Evolutionary conservation across 2,113 vertebrate genomes (phyloP).

Genomic region (Megaptera novaeangliae): DNA sequence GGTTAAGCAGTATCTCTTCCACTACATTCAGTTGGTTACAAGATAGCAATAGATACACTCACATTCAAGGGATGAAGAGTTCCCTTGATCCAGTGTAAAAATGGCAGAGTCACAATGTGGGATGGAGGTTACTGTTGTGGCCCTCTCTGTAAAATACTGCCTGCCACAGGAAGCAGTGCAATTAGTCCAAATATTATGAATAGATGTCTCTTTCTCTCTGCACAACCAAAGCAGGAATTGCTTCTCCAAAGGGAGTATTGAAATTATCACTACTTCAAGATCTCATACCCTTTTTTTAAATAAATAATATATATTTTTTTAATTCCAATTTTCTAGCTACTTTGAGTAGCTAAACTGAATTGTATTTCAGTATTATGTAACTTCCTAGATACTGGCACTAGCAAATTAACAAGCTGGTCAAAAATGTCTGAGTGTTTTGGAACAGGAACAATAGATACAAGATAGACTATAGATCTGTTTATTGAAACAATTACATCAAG

Average conservation of each 20-base stretch:
- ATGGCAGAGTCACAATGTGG: neutral
- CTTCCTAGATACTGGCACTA: neutral
- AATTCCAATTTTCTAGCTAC: neutral
- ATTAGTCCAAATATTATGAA: neutral
- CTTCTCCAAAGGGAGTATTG: neutral
- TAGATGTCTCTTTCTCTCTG: neutral
- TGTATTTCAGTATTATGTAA: neutral
- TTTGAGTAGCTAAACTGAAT: neutral
- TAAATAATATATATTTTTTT: neutral
- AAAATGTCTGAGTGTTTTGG: neutral
- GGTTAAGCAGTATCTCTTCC: fast-evolving
- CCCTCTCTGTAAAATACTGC: neutral
- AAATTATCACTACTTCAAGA: neutral
- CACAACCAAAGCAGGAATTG: neutral
- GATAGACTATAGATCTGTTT: neutral
- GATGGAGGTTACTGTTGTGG: neutral
- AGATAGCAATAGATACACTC: fast-evolving
- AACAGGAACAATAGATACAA: neutral
- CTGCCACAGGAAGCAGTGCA: neutral
- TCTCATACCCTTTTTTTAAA: neutral
- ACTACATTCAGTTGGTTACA: fast-evolving
- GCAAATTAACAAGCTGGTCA: neutral
- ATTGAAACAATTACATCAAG: neutral
- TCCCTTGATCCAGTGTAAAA: neutral
- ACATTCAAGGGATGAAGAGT: neutral